These are phyloP conservation scores for Drosophila stalkeri DNA, from an alignment of 2,888 invertebrate genomes.

Conservation along the genomic window DNA sequence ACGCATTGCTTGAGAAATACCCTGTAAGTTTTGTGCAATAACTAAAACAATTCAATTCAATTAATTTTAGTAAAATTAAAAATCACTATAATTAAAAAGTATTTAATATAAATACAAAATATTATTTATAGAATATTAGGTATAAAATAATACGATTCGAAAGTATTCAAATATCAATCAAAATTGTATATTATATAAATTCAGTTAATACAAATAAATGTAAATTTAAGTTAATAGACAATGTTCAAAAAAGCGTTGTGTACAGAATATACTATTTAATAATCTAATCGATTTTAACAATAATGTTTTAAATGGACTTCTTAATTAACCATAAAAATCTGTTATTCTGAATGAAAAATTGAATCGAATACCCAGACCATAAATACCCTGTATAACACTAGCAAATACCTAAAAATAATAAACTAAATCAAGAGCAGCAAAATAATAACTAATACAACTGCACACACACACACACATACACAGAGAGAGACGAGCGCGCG, in stretches of 20 bases:
- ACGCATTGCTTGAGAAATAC: background rate
- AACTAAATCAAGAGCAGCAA: conserved; percentile 51
- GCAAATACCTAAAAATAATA: conserved; percentile 26
- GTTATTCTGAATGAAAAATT: background rate
- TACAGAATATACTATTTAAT: background rate
- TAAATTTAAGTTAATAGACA: too few species aligned
- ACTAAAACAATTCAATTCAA: background rate
- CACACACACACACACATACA: conserved; percentile 10
- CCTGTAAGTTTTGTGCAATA: background rate
- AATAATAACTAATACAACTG: background rate
- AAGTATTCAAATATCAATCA: background rate
- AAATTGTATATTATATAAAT: background rate
- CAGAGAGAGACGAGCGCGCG: background rate
- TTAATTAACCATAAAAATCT: background rate
- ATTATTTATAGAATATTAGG: background rate
- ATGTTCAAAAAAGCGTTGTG: too few species aligned
- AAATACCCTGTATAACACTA: conserved; percentile 28
- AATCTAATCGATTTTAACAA: background rate
- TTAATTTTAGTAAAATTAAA: background rate
- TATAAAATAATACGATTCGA: background rate
- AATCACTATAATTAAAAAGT: background rate
- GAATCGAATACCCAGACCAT: background rate
- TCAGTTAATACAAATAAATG: too few species aligned
- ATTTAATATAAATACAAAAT: background rate
- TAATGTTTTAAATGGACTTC: background rate